Evolutionary conservation across 2,113 vertebrate species (phyloP).

Genomic region (Triplophysa siluroides): DNA sequence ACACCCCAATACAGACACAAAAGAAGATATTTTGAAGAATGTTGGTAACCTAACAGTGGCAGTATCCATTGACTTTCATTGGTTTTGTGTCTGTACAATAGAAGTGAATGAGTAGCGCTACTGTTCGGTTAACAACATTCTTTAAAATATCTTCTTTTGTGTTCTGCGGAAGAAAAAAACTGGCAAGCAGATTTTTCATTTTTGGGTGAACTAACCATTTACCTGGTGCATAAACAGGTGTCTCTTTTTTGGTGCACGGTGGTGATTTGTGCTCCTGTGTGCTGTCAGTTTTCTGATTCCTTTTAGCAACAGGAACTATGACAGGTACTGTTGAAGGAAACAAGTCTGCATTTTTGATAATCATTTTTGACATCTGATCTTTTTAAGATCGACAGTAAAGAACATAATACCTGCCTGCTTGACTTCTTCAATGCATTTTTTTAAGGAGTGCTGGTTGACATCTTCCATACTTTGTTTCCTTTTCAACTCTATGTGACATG

Average conservation of each 20-base stretch:
- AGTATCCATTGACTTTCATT: too few species aligned
- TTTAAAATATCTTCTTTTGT: too few species aligned
- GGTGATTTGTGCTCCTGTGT: constrained; percentile 67
- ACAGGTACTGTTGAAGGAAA: constrained; percentile 30
- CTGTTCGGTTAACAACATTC: too few species aligned
- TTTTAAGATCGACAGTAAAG: neutral
- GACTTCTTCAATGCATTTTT: constrained; percentile 56
- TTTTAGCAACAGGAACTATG: constrained; percentile 62
- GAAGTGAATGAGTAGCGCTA: too few species aligned
- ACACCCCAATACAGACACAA: too few species aligned
- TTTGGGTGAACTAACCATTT: constrained; percentile 33
- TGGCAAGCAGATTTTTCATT: too few species aligned
- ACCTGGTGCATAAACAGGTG: constrained; percentile 81
- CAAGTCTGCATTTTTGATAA: neutral
- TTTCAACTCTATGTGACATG: constrained; percentile 63
- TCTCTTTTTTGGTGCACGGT: constrained; percentile 74
- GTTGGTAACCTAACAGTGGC: too few species aligned
- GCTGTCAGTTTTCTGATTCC: constrained; percentile 61
- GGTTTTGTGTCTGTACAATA: too few species aligned
- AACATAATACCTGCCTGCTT: constrained; percentile 55
- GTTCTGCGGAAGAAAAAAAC: too few species aligned
- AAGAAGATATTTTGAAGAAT: too few species aligned
- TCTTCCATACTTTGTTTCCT: constrained; percentile 59
- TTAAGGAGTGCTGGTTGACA: constrained; percentile 37
- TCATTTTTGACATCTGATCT: constrained; percentile 45